Base-by-base conservation (phyloP, 2,113 vertebrate genomes). In the Morphnarchus princeps region DNA sequence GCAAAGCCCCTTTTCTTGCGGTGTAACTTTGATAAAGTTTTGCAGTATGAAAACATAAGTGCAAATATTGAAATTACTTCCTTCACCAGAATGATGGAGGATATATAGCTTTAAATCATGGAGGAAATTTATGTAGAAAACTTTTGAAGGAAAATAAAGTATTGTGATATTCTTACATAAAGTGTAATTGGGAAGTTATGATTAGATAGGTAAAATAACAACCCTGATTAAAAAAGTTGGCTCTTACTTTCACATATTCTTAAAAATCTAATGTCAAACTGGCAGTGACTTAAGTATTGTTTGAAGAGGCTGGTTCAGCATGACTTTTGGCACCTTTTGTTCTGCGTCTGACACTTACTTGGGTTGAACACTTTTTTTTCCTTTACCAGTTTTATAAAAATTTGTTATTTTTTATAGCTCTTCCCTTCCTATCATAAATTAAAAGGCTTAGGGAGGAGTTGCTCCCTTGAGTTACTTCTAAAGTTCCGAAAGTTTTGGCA, bases 371-470 rank as follows among this genome's bases (percentile, higher is more conserved):
- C 32, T 88, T 80, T 83, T 85, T 96, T 96, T 87, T 36, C 45
- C 59, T 87, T 93, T 72, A 74, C 55, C 6, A 15, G 55, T 91
- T 93, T 93, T 95, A 57, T 82, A 82, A 96, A 67, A 87, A 47
- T 93, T 93, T 94, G 81, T 93, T 94, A 91, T 58, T 62, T 95
- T 94, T 95, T 95, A 77, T 72, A 96, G 73, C 47, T 93, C 66
- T 95, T 96, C 88, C 55, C 66, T 95, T 88, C 63, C 81, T 89
- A 87, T 91, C 52, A 87, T 94, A 96, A 97, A 96, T 97, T 95
- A 97, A 94, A 97, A 88, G 52, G 74, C 71, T 91, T 67, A 92
- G 88, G 89, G 94, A 97, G 94, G 88, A 91, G 88, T 89, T 79
- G 45, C 54, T 96, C 90, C 86, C 88, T 81, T 0, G 73, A 89